A percentile compares a stretch with the other conserved stretches of the same genome.
Evolutionary conservation across 30 jellyfish, hydroid and myxozoan species (phyloP).

Genomic region (Turritopsis dohrnii): DNA sequence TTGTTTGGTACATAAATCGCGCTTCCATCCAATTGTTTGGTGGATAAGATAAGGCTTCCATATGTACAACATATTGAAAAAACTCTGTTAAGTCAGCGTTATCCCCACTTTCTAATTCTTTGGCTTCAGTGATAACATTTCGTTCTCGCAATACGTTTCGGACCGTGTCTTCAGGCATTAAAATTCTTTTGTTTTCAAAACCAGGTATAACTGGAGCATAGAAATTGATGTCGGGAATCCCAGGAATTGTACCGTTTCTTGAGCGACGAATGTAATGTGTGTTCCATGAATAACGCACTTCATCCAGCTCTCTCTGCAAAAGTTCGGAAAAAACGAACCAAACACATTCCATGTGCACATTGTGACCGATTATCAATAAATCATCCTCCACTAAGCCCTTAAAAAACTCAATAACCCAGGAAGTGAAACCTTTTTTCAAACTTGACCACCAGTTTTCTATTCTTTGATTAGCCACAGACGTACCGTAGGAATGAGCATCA

Average conservation of each 20-base stretch:
- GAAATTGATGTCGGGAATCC: not conserved
- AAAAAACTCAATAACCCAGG: not conserved
- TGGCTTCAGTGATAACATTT: too few species aligned
- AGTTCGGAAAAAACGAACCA: not conserved
- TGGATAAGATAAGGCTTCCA: too few species aligned
- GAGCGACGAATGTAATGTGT: not conserved
- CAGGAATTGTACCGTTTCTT: not conserved
- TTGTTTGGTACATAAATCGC: too few species aligned
- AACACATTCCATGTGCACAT: not conserved
- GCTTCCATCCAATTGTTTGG: too few species aligned
- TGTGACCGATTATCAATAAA: not conserved
- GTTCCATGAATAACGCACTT: not conserved
- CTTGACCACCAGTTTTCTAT: not conserved
- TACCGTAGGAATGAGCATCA: not conserved
- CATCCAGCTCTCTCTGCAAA: not conserved
- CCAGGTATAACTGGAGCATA: not conserved
- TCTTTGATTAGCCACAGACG: not conserved
- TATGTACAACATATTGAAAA: too few species aligned
- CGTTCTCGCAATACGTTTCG: not conserved
- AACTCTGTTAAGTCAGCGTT: too few species aligned
- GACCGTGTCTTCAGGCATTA: not conserved
- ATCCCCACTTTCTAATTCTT: too few species aligned
- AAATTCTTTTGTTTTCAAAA: not conserved
- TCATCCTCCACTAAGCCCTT: not conserved
- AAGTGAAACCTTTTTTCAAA: not conserved